These are phyloP conservation scores for Alectoris magna DNA, from an alignment of 2,797 vertebrate genomes.

Conservation along the genomic window DNA sequence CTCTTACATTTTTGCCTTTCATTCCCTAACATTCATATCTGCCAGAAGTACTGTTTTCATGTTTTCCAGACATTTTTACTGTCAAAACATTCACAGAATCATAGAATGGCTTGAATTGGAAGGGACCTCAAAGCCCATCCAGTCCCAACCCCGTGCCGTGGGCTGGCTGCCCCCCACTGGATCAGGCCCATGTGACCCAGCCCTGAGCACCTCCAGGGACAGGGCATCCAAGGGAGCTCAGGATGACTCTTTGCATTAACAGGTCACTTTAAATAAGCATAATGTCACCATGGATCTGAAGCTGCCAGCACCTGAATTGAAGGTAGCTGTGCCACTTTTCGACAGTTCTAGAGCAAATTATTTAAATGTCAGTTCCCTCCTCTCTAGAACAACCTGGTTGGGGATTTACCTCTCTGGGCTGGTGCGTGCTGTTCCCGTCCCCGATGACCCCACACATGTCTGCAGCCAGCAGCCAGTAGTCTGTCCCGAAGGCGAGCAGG, in stretches of 20 bases:
- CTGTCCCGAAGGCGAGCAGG: conserved; percentile 86
- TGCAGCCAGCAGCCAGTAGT: conserved; percentile 90
- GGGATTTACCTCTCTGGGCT: conserved; percentile 42
- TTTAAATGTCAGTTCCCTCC: neutral
- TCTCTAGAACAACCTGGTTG: neutral
- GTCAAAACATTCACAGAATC: neutral
- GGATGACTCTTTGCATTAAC: neutral
- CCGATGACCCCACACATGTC: conserved; percentile 80
- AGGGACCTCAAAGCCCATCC: no score
- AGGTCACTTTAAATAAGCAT: neutral
- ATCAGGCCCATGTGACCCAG: no score
- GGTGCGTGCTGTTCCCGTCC: conserved; percentile 34
- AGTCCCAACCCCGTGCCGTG: no score
- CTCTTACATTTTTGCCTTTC: conserved; percentile 30
- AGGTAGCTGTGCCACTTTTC: neutral
- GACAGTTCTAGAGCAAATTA: neutral
- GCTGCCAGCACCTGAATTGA: neutral
- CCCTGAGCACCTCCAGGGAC: no score
- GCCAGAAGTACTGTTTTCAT: neutral
- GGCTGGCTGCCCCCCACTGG: no score
- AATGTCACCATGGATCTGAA: neutral
- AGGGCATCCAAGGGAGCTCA: neutral
- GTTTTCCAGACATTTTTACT: neutral
- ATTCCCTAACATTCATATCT: neutral
- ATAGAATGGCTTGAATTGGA: no score